A percentile compares a stretch with the other conserved stretches of the same genome.
Evolutionary conservation across 1,140 invertebrate genomes (phyloP).

Genomic region (Drosophila ercepeae): DNA sequence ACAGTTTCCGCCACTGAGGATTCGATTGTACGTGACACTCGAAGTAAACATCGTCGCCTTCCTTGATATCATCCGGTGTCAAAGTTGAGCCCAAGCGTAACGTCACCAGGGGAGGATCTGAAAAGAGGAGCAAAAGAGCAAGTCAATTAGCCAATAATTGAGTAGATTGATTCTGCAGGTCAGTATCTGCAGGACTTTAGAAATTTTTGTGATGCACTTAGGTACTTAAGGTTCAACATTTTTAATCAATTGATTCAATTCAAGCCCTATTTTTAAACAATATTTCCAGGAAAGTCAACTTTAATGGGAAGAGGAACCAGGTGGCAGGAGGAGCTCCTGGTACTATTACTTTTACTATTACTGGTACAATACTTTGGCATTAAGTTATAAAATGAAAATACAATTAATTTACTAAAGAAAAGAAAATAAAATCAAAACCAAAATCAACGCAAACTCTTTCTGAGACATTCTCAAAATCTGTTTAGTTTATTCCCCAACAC

Average conservation of each 20-base stretch:
- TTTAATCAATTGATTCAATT: too few relatives aligned
- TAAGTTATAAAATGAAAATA: background rate
- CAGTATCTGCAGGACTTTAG: background rate
- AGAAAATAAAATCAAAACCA: background rate
- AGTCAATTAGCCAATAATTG: slow-evolving; percentile 16
- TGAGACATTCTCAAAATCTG: background rate
- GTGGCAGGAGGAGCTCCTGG: too few relatives aligned
- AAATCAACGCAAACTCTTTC: background rate
- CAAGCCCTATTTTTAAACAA: too few relatives aligned
- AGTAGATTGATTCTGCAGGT: background rate
- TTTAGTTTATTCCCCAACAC: background rate
- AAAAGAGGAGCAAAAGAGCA: slow-evolving; percentile 60
- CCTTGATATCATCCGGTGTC: slow-evolving; percentile 94
- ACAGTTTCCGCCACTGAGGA: slow-evolving; percentile 92
- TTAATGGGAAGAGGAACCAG: too few relatives aligned
- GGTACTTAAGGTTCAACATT: background rate
- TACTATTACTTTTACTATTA: too few relatives aligned
- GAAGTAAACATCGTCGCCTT: slow-evolving; percentile 96
- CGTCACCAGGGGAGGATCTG: slow-evolving; percentile 93
- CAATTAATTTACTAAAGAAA: background rate
- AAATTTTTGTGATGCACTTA: background rate
- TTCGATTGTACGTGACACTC: slow-evolving; percentile 95
- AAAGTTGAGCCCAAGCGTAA: slow-evolving; percentile 92
- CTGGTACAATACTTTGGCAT: too few relatives aligned
- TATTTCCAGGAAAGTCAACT: background rate